Evolutionary conservation across 1,140 invertebrate species (phyloP).

Genomic region (Drosophila asahinai): DNA sequence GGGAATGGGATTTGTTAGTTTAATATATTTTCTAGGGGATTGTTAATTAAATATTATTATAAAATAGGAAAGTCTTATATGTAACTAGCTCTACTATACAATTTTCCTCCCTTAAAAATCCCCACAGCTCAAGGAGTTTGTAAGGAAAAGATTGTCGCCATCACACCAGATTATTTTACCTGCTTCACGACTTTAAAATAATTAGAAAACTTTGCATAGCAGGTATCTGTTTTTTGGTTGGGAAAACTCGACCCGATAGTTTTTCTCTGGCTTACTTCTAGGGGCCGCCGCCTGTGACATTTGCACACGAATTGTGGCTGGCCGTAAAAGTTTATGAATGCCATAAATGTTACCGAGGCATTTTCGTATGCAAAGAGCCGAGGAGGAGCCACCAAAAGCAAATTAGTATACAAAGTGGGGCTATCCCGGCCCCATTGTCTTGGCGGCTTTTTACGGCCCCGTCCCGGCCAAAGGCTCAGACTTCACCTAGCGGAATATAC

Average conservation of each 20-base stretch:
- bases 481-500: constrained; percentile 38
- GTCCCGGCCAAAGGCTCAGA: neutral
- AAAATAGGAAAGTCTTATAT: no score
- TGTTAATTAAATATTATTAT: neutral
- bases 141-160: neutral
- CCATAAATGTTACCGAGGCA: constrained; percentile 76
- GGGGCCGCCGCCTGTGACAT: constrained; percentile 42
- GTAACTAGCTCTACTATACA: no score
- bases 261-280: constrained; percentile 27
- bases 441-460: constrained; percentile 55
- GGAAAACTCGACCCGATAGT: constrained; percentile 9
- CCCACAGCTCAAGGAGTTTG: neutral
- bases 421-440: constrained; percentile 60
- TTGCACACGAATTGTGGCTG: constrained; percentile 53
- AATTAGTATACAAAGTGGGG: constrained; percentile 82
- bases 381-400: constrained; percentile 56
- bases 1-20: constrained; percentile 29
- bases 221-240: constrained; percentile 3
- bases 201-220: constrained; percentile 38
- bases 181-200: constrained; percentile 22
- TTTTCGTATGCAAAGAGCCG: constrained; percentile 70
- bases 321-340: constrained; percentile 82
- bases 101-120: neutral
- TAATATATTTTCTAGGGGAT: neutral
- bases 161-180: constrained; percentile 1